Evolutionary conservation across 2,113 vertebrate genomes (phyloP).

Genomic region (Rhea pennata): DNA sequence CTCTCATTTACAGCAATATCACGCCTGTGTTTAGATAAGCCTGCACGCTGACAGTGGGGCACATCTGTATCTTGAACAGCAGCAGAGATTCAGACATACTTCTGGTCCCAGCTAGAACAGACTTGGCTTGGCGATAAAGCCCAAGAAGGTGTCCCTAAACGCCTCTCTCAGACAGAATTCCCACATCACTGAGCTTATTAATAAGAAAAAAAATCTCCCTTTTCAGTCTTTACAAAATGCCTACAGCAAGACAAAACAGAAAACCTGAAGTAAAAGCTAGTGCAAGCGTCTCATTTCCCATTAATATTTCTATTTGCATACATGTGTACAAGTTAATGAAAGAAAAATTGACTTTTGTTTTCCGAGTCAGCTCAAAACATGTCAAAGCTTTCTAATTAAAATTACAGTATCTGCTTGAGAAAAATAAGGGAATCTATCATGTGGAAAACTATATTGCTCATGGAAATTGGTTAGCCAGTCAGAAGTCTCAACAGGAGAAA

Average conservation of each 20-base stretch:
- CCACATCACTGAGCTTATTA: background rate
- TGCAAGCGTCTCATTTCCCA: background rate
- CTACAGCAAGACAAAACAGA: background rate
- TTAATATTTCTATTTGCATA: constrained; percentile 26
- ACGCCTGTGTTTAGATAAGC: background rate
- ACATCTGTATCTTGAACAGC: background rate
- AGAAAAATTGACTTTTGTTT: constrained; percentile 36
- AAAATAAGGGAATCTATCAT: constrained; percentile 43
- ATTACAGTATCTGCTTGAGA: constrained; percentile 28
- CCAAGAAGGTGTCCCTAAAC: background rate
- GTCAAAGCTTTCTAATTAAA: constrained; percentile 59
- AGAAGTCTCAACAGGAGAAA: constrained; percentile 22
- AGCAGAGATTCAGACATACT: background rate
- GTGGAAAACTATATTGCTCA: constrained; percentile 39
- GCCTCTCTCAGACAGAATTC: background rate
- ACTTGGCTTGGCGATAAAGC: background rate
- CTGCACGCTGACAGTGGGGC: background rate
- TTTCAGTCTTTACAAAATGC: background rate
- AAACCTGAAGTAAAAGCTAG: background rate
- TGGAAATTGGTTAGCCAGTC: constrained; percentile 50
- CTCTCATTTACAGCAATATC: background rate
- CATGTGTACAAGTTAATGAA: background rate
- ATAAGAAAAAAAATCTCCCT: background rate
- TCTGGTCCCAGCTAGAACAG: background rate
- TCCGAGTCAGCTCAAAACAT: background rate